Conservation (phyloP, 2,113 vertebrate genomes). For the Corvus hawaiiensis region DNA sequence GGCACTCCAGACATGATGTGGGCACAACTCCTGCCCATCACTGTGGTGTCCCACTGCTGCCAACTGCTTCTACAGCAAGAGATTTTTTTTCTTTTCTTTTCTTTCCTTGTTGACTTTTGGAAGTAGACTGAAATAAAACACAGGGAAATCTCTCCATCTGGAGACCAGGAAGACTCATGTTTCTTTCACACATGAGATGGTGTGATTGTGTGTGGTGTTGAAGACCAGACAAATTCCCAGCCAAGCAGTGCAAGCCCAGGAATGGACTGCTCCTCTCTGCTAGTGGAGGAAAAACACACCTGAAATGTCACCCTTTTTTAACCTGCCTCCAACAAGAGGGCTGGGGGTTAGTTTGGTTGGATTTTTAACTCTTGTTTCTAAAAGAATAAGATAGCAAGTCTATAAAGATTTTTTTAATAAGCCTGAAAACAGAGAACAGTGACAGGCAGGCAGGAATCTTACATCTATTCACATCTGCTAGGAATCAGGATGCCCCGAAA, state of each 20-base stretch:
- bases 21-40: neutral
- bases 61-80: neutral
- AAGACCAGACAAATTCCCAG: neutral
- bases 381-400: neutral
- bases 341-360: accelerated
- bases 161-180: neutral
- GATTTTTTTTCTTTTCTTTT: neutral
- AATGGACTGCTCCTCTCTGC: neutral
- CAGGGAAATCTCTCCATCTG: neutral
- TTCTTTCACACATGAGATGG: neutral
- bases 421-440: neutral
- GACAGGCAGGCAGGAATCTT: neutral
- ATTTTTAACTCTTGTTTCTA: neutral
- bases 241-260: neutral
- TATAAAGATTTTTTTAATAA: neutral
- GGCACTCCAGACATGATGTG: neutral
- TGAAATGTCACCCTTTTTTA: neutral
- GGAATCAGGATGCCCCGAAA: neutral
- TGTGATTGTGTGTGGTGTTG: neutral
- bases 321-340: neutral
- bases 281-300: too few relatives aligned
- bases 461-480: neutral
- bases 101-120: neutral
- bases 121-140: neutral
- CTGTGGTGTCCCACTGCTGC: neutral